Evolutionary conservation across 2,888 invertebrate species (phyloP).

Genomic region (Himalopsyche anomala): DNA sequence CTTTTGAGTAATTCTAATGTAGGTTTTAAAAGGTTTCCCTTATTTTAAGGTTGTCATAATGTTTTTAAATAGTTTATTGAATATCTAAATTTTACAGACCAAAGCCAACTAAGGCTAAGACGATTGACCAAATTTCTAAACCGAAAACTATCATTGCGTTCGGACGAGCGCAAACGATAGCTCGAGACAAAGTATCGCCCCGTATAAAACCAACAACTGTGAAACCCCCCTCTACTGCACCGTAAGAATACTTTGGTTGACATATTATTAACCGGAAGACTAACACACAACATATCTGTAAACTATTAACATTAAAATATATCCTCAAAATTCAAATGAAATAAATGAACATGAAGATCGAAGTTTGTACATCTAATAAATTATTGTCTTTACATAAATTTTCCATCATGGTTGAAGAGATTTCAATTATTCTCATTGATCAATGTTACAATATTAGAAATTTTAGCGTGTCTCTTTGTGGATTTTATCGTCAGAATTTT

Average conservation of each 20-base stretch:
- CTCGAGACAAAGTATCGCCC: background rate
- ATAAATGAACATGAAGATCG: too few relatives aligned
- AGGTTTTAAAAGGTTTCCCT: too few relatives aligned
- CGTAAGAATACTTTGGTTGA: slow-evolving; percentile 18
- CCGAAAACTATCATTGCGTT: slow-evolving; percentile 18
- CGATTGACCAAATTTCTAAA: slow-evolving; percentile 32
- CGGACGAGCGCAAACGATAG: slow-evolving; percentile 28
- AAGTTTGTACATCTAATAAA: too few relatives aligned
- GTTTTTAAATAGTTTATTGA: background rate
- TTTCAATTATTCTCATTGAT: too few relatives aligned
- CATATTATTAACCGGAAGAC: background rate
- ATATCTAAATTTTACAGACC: slow-evolving; percentile 23
- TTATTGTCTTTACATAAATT: too few relatives aligned
- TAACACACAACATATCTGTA: background rate
- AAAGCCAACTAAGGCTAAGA: slow-evolving; percentile 34
- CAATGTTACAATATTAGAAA: too few relatives aligned
- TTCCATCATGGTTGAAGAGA: too few relatives aligned
- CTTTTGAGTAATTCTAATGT: too few relatives aligned
- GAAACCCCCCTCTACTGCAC: background rate
- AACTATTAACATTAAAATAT: too few relatives aligned
- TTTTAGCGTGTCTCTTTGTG: too few relatives aligned
- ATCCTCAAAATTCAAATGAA: too few relatives aligned
- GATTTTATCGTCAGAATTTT: too few relatives aligned
- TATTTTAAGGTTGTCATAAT: background rate
- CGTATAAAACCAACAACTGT: slow-evolving; percentile 3